These are phyloP conservation scores for Mastomys natalensis DNA, from an alignment of 2,113 vertebrate species.

Conservation along the genomic window DNA sequence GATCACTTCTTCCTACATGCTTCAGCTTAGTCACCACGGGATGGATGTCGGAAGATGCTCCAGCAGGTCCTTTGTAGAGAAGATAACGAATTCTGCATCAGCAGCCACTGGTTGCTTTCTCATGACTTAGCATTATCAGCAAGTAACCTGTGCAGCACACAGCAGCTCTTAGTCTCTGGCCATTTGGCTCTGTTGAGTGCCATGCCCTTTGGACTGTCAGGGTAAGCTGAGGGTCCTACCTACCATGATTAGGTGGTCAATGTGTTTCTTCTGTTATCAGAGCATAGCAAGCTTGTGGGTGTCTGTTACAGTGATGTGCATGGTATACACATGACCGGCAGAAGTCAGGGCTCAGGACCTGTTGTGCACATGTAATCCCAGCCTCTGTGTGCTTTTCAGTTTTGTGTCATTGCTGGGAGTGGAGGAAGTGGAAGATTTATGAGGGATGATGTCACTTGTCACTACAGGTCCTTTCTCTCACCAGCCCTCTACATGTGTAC, in stretches of 20 bases:
- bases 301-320: rapidly evolving
- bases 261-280: background rate
- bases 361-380: rapidly evolving
- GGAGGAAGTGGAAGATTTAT: rapidly evolving
- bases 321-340: rapidly evolving
- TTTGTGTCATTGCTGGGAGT: background rate
- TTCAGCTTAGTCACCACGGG: background rate
- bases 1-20: too few relatives aligned
- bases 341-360: background rate
- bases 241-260: rapidly evolving
- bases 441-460: background rate
- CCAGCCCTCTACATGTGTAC: rapidly evolving
- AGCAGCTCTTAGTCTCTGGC: rapidly evolving
- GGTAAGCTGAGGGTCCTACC: background rate
- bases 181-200: rapidly evolving
- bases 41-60: background rate
- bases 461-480: background rate
- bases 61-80: background rate
- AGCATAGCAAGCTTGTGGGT: background rate
- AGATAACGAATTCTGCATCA: rapidly evolving
- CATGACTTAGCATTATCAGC: background rate
- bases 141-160: rapidly evolving
- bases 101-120: rapidly evolving
- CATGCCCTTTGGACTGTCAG: rapidly evolving
- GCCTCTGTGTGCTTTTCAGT: background rate